Base-by-base conservation (phyloP, 2,888 invertebrate genomes). In the Schizaphis graminum region DNA sequence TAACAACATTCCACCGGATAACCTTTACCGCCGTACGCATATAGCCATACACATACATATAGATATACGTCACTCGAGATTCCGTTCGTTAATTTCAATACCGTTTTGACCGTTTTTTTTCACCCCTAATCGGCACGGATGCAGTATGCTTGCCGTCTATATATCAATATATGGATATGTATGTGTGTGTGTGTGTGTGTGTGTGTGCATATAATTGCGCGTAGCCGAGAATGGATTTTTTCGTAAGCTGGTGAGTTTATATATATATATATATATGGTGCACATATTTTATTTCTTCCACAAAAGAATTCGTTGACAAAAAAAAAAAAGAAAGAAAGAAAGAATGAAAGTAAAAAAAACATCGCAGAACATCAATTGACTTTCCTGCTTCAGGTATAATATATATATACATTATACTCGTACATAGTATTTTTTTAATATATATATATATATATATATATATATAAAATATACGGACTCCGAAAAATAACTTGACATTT, bases 1-100 rank as follows among this genome's bases (percentile, higher is more conserved):
- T 93, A 93, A 93, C 93, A 90, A 89, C 93, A 93, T 93, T 93
- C 93, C 93, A n/a, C 26, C 57, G 47, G 91, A 57, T 57, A 86
- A 89, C 77, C 41, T 93, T 89, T 35, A 47, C 44, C 47, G 47
- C 85, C 47, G 44, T n/a, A 67, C 67, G 16, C 35, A 67, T 35
- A 67, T 67, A 67, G 21, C 5, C 16, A 67, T n/a, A n/a, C 0
- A n/a, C 26, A 21, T 67, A 67, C 10, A 28, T 61, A 61, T 28
- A 28, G 28, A 61, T 28, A 67, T n/a, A 67, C 16, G n/a, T 57
- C 53, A 92, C 87, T 92, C 26, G 57, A 93, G 89, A 93, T 93
- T 93, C 85, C 89, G 89, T 90, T 53, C 56, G 93, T 90, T 85
- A n/a, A 93, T 93, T 90, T 93, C 84, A 90, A 90, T 90, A 84